Evolutionary conservation across 2,797 vertebrate genomes (phyloP), one percentile per base, ranked within the genome.

Genomic region (Syncerus caffer): DNA sequence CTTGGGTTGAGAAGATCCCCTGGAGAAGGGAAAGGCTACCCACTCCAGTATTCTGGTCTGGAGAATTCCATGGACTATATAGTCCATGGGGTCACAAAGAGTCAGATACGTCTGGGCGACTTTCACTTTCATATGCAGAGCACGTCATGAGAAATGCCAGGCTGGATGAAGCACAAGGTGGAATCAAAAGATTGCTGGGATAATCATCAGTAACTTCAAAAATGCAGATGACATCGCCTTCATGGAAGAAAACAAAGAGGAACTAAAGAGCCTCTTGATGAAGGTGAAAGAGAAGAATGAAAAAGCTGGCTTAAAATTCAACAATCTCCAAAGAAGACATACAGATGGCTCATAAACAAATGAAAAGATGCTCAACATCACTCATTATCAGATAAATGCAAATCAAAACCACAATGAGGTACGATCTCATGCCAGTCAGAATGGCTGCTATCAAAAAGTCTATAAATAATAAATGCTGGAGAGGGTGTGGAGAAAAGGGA

Each of bases 31-130:
- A 71, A 71, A 71, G 64, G n/a, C 4, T 38, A 23, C 64, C 5
- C 19, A 23, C 19, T 38, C 17, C n/a, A 71, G n/a, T 67, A 10
- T 34, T 34, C 4, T 67, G 16, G 16, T 34, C 62, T 67, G 31
- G 31, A 67, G 8, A 19, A 34, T 67, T 67, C 62, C 15, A 4
- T 62, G 60, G 29, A 8, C 15, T 16, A n/a, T 64, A n/a, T 29
- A n/a, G 60, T 62, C 60, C 15, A n/a, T 5, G n/a, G 3, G 64
- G 19, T 38, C 3, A 0, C n/a, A 71, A 34, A 71, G n/a, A 71
- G n/a, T 71, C 3, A 1, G n/a, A 12, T 34, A 71, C 0, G 2
- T 71, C 10, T 71, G 10, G n/a, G 34, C 0, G 0, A 71, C n/a
- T 71, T 71, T 71, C 5, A 71, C 64, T 38, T 71, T 71, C 64